Evolutionary conservation across 1,140 invertebrate species (phyloP).

Genomic region (Caenorhabditis remanei): DNA sequence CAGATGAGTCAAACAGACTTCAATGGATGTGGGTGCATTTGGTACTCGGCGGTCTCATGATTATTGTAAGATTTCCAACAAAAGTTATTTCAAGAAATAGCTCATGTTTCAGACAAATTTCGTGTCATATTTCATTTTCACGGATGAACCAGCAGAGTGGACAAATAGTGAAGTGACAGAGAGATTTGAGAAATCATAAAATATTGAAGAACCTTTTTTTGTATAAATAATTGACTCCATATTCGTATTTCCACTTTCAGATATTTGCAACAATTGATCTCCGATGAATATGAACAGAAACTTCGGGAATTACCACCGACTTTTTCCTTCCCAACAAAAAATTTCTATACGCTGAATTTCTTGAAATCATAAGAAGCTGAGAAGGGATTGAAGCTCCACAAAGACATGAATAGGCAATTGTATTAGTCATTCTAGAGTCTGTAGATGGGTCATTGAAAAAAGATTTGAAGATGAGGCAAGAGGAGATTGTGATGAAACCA

Average conservation of each 20-base stretch:
- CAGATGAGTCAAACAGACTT: constrained; percentile 27
- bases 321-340: not conserved
- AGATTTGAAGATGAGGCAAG: not conserved
- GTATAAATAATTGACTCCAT: no score
- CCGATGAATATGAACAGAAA: constrained; percentile 1
- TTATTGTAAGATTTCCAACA: constrained; percentile 2
- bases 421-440: not conserved
- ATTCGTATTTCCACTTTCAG: not conserved
- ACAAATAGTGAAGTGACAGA: constrained; percentile 41
- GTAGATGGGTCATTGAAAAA: not conserved
- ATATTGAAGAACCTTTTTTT: not conserved
- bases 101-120: constrained; percentile 43
- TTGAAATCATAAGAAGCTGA: not conserved
- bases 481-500: not conserved
- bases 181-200: not conserved
- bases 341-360: not conserved
- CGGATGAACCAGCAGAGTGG: constrained; percentile 59
- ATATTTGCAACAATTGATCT: not conserved
- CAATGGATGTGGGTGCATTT: constrained; percentile 51
- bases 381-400: not conserved
- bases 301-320: not conserved
- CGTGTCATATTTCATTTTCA: constrained; percentile 56
- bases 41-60: constrained; percentile 24
- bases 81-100: not conserved
- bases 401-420: not conserved